Base-by-base conservation (phyloP, 2,797 vertebrate genomes). In the Apogon talboti region DNA sequence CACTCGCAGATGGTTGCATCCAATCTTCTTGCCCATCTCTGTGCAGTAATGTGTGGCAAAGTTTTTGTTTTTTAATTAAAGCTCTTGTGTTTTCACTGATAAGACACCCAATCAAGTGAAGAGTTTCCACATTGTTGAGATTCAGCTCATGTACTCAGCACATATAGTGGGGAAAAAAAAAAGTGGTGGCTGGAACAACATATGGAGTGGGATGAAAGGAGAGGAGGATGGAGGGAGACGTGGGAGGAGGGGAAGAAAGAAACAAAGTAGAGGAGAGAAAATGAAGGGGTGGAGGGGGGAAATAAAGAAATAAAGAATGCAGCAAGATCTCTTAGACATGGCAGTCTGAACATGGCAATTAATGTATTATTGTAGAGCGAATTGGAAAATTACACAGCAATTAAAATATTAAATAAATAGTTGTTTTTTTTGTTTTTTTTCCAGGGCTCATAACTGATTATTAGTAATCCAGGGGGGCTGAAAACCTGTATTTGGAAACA, bases 21-120 rank as follows among this genome's bases (percentile, higher is more conserved):
- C 40, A 67, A 79, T 85, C 76, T 70, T 52, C 13, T 37, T 45
- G 52, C 30, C 66, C 61, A 74, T 87, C 66, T 73, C 64, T 80
- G 83, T 72, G 81, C 83, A 87, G 64, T 52, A 76, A 82, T 64
- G 79, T 84, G 79, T 79, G 61, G 60, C 70, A 74, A 61, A 21
- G 56, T 78, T 86, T 82, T 68, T 81, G 43, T 85, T 79, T 85
- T 90, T 84, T 86, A 89, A 90, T 91, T 87, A 88, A 86, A 78
- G 78, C 79, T 80, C 81, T 74, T 57, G 74, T 87, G 80, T 87
- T 88, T 82, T 81, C 47, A 40, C 78, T 75, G 84, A 90, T 90
- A 88, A 85, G 71, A 74, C 65, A 33, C 49, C 70, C 74, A 75
- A 76, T 84, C 84, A 84, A 89, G 66, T 84, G 72, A 62, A 53